Conservation (phyloP, 2,888 invertebrate genomes). For the Melipona bicolor region DNA sequence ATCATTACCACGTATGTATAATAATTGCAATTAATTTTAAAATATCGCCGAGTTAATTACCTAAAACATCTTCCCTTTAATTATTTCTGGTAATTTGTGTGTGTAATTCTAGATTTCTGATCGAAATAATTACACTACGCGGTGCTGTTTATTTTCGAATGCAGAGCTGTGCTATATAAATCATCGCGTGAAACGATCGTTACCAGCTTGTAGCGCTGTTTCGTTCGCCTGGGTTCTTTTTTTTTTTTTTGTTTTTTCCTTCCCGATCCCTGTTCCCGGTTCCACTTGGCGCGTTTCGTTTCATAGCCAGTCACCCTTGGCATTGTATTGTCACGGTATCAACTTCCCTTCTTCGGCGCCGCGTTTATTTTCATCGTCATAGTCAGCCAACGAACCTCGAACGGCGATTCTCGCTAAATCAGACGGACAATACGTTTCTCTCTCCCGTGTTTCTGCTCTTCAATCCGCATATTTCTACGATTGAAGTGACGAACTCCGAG, state of each 20-base stretch:
- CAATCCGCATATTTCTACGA: too few relatives aligned
- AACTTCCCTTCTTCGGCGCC: not conserved
- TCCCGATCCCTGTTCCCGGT: not conserved
- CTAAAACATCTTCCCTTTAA: not conserved
- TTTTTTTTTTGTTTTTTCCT: not conserved
- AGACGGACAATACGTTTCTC: not conserved
- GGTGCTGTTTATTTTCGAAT: not conserved
- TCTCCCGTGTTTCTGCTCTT: not conserved
- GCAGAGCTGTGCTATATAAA: not conserved
- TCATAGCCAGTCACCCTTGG: slow-evolving; percentile 36
- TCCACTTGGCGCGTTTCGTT: slow-evolving; percentile 25
- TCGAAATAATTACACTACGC: not conserved
- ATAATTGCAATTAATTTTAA: too few relatives aligned
- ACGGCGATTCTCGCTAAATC: not conserved
- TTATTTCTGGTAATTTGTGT: not conserved
- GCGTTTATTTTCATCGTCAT: slow-evolving; percentile 3
- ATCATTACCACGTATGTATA: too few relatives aligned
- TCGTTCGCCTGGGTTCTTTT: not conserved
- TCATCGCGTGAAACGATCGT: slow-evolving; percentile 8
- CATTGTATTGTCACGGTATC: slow-evolving; percentile 33
- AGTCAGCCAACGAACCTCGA: slow-evolving; percentile 2
- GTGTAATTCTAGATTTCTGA: not conserved
- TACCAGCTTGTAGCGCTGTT: not conserved
- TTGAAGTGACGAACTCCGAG: too few relatives aligned
- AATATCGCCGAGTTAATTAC: too few relatives aligned